Percentiles rank a stretch among this genome's conserved stretches.
These are phyloP conservation scores for Aegithalos caudatus DNA, from an alignment of 2,113 vertebrate species.

Conservation along the genomic window DNA sequence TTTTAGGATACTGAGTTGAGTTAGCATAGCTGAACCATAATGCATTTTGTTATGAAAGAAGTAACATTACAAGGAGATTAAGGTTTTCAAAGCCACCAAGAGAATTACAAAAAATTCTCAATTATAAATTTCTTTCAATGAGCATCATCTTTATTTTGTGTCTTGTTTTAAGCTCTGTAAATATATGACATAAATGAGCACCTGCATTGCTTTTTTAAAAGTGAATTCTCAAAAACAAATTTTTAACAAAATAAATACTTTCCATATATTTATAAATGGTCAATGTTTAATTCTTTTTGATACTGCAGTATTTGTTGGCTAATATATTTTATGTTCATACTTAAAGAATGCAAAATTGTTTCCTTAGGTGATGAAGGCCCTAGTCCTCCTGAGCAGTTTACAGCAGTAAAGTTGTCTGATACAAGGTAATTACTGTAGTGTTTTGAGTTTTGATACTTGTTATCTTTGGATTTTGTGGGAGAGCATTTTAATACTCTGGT, in stretches of 20 bases:
- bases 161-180: neutral
- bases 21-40: neutral
- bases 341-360: neutral
- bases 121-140: neutral
- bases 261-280: neutral
- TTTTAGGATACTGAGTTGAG: neutral
- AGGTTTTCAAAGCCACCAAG: neutral
- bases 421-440: conserved; percentile 74
- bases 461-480: neutral
- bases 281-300: neutral
- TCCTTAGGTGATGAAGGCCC: conserved; percentile 87
- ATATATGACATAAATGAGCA: neutral
- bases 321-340: neutral
- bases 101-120: neutral
- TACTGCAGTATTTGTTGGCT: neutral
- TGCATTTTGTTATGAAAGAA: neutral
- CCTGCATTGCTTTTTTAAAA: neutral
- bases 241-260: neutral
- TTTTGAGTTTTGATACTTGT: neutral
- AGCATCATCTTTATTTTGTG: neutral
- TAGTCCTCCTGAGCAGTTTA: conserved; percentile 94
- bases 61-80: neutral
- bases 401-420: conserved; percentile 93
- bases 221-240: neutral
- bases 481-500: neutral